Evolutionary conservation across 2,888 invertebrate species (phyloP), one percentile per base, ranked within the genome.

Genomic region (Tyria jacobaeae): DNA sequence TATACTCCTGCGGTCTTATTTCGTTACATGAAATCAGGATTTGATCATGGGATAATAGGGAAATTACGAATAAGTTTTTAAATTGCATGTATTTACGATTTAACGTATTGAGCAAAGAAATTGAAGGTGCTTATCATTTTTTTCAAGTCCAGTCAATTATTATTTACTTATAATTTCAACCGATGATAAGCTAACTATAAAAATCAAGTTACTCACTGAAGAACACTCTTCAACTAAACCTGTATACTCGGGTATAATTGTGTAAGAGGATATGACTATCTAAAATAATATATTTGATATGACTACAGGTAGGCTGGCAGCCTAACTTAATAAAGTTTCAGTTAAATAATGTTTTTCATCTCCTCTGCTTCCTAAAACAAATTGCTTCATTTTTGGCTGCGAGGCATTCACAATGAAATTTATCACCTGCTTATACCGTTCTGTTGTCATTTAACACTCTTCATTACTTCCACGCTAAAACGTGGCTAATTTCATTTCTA

Each of bases 341-440:
- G 86, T 81, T 89, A 87, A 91, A 86, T 89, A 90, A 91, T 91
- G 90, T 85, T 88, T 89, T 91, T 90, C 91, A 91, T 92, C 90
- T 92, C 91, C 90, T 86, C 83, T 84, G 88, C 86, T 87, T 88
- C 84, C 80, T 81, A 66, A 81, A 90, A 92, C 89, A 90, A 91
- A 92, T 92, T 91, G 86, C 90, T 91, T 90, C 84, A 90, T 90
- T 90, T 92, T 89, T 91, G 87, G 87, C 84, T 76, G 81, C 80
- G 76, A 77, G 80, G 84, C 83, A 87, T 90, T 89, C 88, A 86
- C 85, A 87, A 81, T 82, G 83, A 84, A 84, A 90, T 91, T 89
- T 90, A 90, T 91, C 84, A 90, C 87, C 86, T 84, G 85, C 75
- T 82, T 85, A 83, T 85, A 80, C 81, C 79, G 75, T 78, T 77